A percentile compares a stretch with the other conserved stretches of the same genome.
Evolutionary conservation across 2,113 vertebrate genomes (phyloP).

Genomic region (Cyprinodon variegatus): DNA sequence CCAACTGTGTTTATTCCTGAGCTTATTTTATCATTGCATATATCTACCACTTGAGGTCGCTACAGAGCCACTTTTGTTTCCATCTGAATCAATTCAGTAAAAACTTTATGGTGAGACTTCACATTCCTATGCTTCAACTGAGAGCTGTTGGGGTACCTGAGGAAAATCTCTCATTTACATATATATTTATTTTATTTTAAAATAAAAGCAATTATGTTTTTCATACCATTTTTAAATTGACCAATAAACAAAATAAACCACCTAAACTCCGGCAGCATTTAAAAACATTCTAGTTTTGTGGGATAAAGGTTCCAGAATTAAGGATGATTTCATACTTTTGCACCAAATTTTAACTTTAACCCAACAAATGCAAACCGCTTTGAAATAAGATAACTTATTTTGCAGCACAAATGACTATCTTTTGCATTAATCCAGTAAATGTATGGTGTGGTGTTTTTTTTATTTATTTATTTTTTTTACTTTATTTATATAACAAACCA

Average conservation of each 20-base stretch:
- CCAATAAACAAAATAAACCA: too few species aligned
- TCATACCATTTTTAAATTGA: neutral
- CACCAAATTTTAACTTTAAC: neutral
- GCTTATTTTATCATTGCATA: neutral
- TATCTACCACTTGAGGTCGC: slow-evolving; percentile 44
- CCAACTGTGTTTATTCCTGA: too few species aligned
- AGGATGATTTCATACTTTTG: neutral
- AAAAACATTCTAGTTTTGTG: neutral
- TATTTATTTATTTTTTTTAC: too few species aligned
- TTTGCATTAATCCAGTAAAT: too few species aligned
- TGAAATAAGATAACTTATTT: neutral
- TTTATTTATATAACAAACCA: too few species aligned
- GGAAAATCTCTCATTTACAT: neutral
- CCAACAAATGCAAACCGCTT: neutral
- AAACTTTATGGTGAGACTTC: neutral
- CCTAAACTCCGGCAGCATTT: neutral
- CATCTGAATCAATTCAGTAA: neutral
- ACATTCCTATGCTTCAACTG: neutral
- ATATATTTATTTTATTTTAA: neutral
- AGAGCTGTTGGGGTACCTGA: neutral
- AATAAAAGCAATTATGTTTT: neutral
- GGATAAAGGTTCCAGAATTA: neutral
- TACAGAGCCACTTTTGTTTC: neutral
- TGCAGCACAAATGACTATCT: too few species aligned
- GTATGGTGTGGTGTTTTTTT: too few species aligned